Evolutionary conservation across 2,888 invertebrate species (phyloP).

Genomic region (Brenthis hecate): DNA sequence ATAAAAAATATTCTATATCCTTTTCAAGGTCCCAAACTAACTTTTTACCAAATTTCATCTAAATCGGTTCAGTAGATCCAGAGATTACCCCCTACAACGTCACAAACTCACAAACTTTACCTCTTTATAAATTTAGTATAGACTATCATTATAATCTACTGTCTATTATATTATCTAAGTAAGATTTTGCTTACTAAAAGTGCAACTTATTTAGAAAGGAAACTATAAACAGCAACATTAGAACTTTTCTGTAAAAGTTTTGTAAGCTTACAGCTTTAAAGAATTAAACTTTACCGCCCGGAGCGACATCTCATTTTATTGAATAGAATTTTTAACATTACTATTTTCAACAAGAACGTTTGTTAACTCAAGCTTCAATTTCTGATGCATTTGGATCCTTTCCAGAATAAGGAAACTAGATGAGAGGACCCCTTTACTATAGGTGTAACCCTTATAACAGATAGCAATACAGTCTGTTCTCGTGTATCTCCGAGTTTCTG

Average conservation of each 20-base stretch:
- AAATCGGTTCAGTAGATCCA: too few relatives aligned
- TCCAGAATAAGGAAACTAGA: conserved; percentile 43
- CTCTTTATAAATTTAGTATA: too few relatives aligned
- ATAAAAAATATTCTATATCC: too few relatives aligned
- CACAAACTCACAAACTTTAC: too few relatives aligned
- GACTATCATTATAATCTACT: neutral
- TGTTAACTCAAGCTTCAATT: conserved; percentile 45
- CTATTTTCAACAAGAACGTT: conserved; percentile 42
- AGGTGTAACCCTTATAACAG: conserved; percentile 13
- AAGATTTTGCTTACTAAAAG: conserved; percentile 2
- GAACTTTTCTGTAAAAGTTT: conserved; percentile 8
- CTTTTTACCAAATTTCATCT: too few relatives aligned
- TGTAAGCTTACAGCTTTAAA: conserved; percentile 4
- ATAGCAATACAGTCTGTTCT: conserved; percentile 14
- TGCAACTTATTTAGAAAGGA: conserved; percentile 1
- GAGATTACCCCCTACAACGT: too few relatives aligned
- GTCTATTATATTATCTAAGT: too few relatives aligned
- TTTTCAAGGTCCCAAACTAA: too few relatives aligned
- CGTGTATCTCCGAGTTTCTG: conserved; percentile 10
- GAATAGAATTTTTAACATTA: conserved; percentile 25
- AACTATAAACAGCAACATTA: conserved; percentile 15
- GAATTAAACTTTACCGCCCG: conserved; percentile 2
- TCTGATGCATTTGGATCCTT: conserved; percentile 48
- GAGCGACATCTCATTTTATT: conserved; percentile 26
- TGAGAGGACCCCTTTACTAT: conserved; percentile 18